These are phyloP conservation scores for Pipistrellus kuhlii DNA, from an alignment of 2,797 vertebrate genomes.

Conservation along the genomic window DNA sequence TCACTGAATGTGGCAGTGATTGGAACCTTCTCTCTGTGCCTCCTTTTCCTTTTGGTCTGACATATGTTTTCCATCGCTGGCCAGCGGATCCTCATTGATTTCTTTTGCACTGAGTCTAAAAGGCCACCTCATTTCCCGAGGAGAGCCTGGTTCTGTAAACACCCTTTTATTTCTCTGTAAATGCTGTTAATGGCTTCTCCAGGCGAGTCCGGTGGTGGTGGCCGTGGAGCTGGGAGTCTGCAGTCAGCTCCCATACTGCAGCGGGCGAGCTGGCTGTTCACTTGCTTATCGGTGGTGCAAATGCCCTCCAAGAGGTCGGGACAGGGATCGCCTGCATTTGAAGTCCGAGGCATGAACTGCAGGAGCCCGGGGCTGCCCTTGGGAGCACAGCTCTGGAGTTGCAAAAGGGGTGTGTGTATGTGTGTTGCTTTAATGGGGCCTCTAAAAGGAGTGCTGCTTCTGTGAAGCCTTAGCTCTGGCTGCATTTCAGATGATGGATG, in stretches of 20 bases:
- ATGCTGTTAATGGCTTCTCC: constrained; percentile 40
- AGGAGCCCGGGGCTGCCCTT: too few relatives aligned
- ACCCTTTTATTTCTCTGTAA: constrained; percentile 58
- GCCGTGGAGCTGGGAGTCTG: neutral
- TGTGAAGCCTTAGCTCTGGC: neutral
- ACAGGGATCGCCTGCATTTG: neutral
- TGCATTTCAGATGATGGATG: neutral
- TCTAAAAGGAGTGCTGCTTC: neutral
- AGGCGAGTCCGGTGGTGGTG: neutral
- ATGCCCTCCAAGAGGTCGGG: neutral
- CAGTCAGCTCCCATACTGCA: neutral
- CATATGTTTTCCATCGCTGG: neutral
- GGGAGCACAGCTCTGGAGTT: neutral
- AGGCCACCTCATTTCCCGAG: constrained; percentile 66
- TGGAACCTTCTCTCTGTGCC: neutral
- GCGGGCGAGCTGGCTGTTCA: neutral
- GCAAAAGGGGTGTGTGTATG: too few relatives aligned
- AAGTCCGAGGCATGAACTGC: neutral
- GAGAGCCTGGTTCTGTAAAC: constrained; percentile 57
- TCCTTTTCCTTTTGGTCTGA: constrained; percentile 39
- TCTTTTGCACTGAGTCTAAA: constrained; percentile 60
- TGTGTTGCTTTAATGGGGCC: neutral
- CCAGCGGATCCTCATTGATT: constrained; percentile 62
- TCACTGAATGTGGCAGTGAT: neutral
- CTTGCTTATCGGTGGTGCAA: neutral